Percentiles rank a stretch among this genome's conserved stretches.
Conservation (phyloP, 2,888 invertebrate genomes). For the Bugula neritina region DNA sequence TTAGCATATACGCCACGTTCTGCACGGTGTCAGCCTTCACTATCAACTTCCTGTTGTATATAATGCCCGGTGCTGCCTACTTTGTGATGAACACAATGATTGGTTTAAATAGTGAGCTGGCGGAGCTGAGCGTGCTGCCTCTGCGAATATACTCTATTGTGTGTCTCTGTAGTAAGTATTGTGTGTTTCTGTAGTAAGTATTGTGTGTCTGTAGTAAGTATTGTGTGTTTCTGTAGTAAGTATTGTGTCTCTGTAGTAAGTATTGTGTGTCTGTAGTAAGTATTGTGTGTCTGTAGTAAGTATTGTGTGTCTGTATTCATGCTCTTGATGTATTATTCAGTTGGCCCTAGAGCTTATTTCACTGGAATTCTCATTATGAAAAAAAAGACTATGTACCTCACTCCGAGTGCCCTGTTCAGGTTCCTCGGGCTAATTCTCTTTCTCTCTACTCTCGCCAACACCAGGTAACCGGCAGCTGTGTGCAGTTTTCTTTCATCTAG, state of each 20-base stretch:
- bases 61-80: conserved; percentile 3
- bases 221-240: conserved; percentile 1
- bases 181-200: conserved; percentile 6
- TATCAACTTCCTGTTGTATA: neutral
- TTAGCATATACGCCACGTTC: neutral
- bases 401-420: conserved; percentile 14
- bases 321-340: no score
- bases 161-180: conserved; percentile 1
- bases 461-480: neutral
- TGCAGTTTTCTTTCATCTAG: no score
- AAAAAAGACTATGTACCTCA: conserved; percentile 6
- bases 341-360: neutral
- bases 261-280: conserved; percentile 8
- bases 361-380: neutral
- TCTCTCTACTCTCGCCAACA: neutral
- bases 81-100: conserved; percentile 7
- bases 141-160: conserved; percentile 1
- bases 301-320: no score
- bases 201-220: conserved; percentile 2
- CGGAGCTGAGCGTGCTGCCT: conserved; percentile 8
- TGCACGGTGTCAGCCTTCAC: conserved; percentile 1
- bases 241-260: conserved; percentile 1
- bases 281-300: conserved; percentile 8
- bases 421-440: conserved; percentile 12
- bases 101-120: conserved; percentile 16